Percentiles rank a stretch among this genome's conserved stretches.
Evolutionary conservation across 2,797 vertebrate genomes (phyloP).

Genomic region (Sarcophilus harrisii): DNA sequence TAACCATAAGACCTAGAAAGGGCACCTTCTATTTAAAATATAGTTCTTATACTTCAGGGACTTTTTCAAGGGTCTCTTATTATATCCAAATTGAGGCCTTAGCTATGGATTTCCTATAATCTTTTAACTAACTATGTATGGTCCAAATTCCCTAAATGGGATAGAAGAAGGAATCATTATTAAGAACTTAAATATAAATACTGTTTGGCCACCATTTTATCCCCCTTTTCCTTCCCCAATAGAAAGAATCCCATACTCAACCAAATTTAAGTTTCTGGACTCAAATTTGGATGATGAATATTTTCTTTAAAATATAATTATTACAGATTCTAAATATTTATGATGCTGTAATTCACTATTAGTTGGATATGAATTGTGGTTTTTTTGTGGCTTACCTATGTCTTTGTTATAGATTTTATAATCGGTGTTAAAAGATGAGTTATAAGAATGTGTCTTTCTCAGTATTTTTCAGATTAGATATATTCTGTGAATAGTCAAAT

Average conservation of each 20-base stretch:
- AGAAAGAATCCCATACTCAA: slow-evolving; percentile 8
- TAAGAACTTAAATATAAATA: slow-evolving; percentile 7
- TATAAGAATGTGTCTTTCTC: background rate
- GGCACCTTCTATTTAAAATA: background rate
- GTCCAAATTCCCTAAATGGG: background rate
- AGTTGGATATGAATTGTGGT: slow-evolving; percentile 35
- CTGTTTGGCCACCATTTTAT: slow-evolving; percentile 4
- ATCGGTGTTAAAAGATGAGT: slow-evolving; percentile 19
- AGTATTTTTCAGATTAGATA: slow-evolving; percentile 24
- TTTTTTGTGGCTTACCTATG: slow-evolving; percentile 46
- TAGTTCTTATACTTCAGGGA: background rate
- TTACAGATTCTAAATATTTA: slow-evolving; percentile 17
- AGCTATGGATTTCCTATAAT: background rate
- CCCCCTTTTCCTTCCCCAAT: background rate
- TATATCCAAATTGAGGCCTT: background rate
- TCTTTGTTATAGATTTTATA: slow-evolving; percentile 54
- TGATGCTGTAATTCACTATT: slow-evolving; percentile 6
- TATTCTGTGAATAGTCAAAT: slow-evolving; percentile 29
- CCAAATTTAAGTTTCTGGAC: slow-evolving; percentile 50
- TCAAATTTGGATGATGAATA: slow-evolving; percentile 61
- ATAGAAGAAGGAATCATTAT: background rate
- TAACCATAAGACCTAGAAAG: background rate
- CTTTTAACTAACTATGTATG: background rate
- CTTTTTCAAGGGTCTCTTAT: background rate
- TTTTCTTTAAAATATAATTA: background rate